These are phyloP conservation scores for Poeciliopsis presidionis DNA, from an alignment of 2,797 vertebrate genomes.

Conservation along the genomic window DNA sequence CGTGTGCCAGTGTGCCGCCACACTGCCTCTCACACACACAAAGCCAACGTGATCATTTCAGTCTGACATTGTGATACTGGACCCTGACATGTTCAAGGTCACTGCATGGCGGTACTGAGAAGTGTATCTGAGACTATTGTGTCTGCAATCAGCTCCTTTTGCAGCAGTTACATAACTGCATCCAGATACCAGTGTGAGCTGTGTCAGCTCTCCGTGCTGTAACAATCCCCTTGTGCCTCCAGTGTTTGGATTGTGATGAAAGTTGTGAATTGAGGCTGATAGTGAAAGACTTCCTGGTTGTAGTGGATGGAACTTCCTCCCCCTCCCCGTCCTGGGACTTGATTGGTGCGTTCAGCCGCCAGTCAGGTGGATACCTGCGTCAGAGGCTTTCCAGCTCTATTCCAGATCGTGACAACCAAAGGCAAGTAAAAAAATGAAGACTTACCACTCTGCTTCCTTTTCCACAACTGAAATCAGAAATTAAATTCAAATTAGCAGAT, in stretches of 20 bases:
- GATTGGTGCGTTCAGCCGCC: constrained; percentile 47
- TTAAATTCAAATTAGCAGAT: neutral
- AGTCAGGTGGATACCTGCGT: neutral
- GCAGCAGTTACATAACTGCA: neutral
- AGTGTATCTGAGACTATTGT: neutral
- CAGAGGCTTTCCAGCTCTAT: constrained; percentile 4
- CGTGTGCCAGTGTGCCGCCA: neutral
- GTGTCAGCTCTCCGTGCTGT: constrained; percentile 3
- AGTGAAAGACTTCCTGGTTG: constrained; percentile 7
- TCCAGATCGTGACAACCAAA: constrained; percentile 4
- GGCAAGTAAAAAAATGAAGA: constrained; percentile 1
- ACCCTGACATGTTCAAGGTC: neutral
- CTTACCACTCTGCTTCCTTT: constrained; percentile 22
- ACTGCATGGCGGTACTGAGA: neutral
- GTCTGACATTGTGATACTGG: neutral
- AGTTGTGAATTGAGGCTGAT: constrained; percentile 6
- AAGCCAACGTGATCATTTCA: neutral
- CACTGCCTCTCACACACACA: neutral
- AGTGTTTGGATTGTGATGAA: constrained; percentile 10
- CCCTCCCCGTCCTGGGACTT: neutral
- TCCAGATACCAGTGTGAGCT: constrained; percentile 11
- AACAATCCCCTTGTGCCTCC: neutral
- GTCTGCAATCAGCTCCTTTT: neutral
- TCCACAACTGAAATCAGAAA: neutral
- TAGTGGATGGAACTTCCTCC: neutral